Evolutionary conservation across 2,797 vertebrate species (phyloP).

Genomic region (Pygocentrus nattereri): DNA sequence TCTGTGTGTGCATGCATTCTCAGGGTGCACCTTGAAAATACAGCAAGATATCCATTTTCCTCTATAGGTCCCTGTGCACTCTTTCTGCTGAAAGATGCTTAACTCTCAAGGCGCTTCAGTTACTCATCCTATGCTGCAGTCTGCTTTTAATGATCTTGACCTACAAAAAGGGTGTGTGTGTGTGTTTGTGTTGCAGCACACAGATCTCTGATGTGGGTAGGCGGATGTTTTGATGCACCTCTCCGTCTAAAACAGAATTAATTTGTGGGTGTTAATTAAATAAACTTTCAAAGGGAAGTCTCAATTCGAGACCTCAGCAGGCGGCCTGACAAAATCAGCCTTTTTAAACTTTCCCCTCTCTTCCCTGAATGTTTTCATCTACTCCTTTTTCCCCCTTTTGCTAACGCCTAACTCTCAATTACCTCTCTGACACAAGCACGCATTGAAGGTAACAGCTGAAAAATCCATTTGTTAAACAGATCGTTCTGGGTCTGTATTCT

Average conservation of each 20-base stretch:
- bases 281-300: conserved; percentile 68
- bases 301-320: conserved; percentile 64
- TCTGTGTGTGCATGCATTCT: neutral
- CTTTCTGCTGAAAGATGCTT: neutral
- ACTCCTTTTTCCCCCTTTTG: neutral
- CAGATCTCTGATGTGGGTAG: conserved; percentile 17
- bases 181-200: conserved; percentile 62
- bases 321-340: conserved; percentile 59
- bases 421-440: neutral
- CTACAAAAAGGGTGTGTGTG: conserved; percentile 61
- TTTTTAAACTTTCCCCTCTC: conserved; percentile 6
- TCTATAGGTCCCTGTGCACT: neutral
- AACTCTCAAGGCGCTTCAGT: conserved; percentile 12
- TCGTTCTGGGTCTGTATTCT: neutral
- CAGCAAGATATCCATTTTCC: neutral
- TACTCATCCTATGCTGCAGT: conserved; percentile 5
- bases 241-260: conserved; percentile 67
- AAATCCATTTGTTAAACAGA: neutral
- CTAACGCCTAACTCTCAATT: neutral
- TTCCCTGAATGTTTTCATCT: neutral
- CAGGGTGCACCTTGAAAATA: neutral
- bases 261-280: conserved; percentile 72
- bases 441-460: neutral
- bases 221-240: conserved; percentile 65
- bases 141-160: conserved; percentile 51